Evolutionary conservation across 2,888 invertebrate species (phyloP), one percentile per base, ranked within the genome.

Genomic region (Rhogogaster chlorosoma): DNA sequence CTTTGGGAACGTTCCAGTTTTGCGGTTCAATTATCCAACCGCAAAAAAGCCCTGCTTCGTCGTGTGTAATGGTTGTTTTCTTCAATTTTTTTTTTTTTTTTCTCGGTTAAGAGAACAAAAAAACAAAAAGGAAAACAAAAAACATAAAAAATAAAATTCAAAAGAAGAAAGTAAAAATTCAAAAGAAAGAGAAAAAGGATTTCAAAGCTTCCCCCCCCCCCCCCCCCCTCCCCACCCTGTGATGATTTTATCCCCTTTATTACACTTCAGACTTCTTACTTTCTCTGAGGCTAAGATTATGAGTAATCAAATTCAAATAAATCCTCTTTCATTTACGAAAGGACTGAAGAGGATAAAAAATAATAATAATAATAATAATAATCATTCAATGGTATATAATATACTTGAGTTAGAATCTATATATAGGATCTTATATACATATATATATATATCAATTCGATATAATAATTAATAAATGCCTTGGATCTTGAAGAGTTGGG

Each of bases 1-100:
- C 77, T 75, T 49, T 49, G 32, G 75, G 75, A 75, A 75, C 75
- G 75, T 75, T 45, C 26, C 75, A 49, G 49, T 75, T 75, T 75
- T 32, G 29, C 49, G 75, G 29, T 75, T 75, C 36, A 45, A 75
- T 71, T 38, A 71, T 71, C 32, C 32, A 70, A 32, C 29, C 15
- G 18, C n/a, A 36, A n/a, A 38, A 36, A 36, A 9, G 22, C 2
- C 0, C 18, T 12, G 22, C 36, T 18, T n/a, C 53, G 18, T 53
- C 53, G 53, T 53, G n/a, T 53, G n/a, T n/a, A n/a, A n/a, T n/a
- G 7, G 7, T 5, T 53, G n/a, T 53, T n/a, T 53, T 53, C 53
- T 53, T n/a, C 53, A 53, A 53, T 53, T n/a, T 53, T 53, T 53
- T n/a, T 53, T 53, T 45, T n/a, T n/a, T n/a, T n/a, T n/a, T n/a